Percentiles rank a stretch among this genome's conserved stretches.
Evolutionary conservation across 1,140 invertebrate species (phyloP).

Genomic region (Thaumetopoea pityocampa): DNA sequence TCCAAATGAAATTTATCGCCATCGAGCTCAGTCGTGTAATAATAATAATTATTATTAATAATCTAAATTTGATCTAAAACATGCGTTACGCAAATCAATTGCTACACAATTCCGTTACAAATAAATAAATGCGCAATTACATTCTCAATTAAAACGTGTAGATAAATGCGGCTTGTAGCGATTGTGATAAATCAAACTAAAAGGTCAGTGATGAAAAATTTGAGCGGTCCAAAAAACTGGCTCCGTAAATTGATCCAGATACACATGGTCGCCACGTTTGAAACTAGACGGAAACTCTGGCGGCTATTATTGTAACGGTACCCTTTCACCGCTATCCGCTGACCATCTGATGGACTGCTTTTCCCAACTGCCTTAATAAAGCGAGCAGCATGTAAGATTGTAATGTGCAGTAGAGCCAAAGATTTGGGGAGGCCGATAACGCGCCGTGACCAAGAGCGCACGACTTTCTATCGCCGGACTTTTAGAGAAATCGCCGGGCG

Average conservation of each 20-base stretch:
- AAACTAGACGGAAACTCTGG: conserved; percentile 45
- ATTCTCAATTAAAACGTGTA: conserved; percentile 9
- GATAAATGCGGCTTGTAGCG: not conserved
- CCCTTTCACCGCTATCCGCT: conserved; percentile 71
- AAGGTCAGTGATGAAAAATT: conserved; percentile 27
- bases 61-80: conserved; percentile 3
- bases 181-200: conserved; percentile 24
- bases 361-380: conserved; percentile 69
- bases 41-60: no score
- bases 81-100: conserved; percentile 11
- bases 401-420: conserved; percentile 55
- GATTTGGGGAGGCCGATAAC: conserved; percentile 69
- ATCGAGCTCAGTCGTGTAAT: no score
- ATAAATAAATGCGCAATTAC: conserved; percentile 13
- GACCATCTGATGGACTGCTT: conserved; percentile 66
- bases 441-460: conserved; percentile 53
- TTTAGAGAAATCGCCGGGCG: conserved; percentile 32
- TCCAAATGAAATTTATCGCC: no score
- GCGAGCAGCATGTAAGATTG: conserved; percentile 65
- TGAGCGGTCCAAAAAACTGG: conserved; percentile 30
- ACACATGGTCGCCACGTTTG: conserved; percentile 27
- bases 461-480: conserved; percentile 61
- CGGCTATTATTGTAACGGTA: conserved; percentile 66
- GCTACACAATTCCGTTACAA: conserved; percentile 2
- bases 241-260: conserved; percentile 36